Evolutionary conservation across 2,797 vertebrate species (phyloP), one percentile per base, ranked within the genome.

Genomic region (Urophycis tenuis): DNA sequence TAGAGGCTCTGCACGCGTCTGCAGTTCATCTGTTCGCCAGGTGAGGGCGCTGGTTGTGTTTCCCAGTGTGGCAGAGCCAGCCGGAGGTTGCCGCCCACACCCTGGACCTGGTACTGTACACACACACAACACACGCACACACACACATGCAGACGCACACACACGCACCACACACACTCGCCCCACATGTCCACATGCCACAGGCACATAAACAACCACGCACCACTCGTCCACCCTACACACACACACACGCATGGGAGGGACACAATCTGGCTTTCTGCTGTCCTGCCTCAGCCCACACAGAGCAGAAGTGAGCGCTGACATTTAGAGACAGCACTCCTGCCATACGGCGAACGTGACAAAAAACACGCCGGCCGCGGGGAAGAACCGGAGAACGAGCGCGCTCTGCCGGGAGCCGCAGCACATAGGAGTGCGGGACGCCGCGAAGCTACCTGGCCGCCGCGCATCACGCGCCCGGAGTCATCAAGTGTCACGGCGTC

Each of bases 241-340:
- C 45, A 53, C 45, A 30, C 64, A 74, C 71, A 73, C 39, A 85
- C 85, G 81, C 85, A 83, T 81, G 81, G 53, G 78, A 83, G 84
- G 89, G 86, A 89, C 92, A 92, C 92, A 92, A 92, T 92, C 92
- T 93, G 91, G 89, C 92, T 89, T 86, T 87, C 83, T 88, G 83
- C 88, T 84, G 91, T 90, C 88, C 78, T 84, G 89, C 86, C 86
- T 91, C 87, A 83, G 80, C 85, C 75, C 81, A 85, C 86, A 87
- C 84, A 87, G 90, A 89, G 88, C 89, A 91, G 91, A 92, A 89
- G 90, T n/a, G 90, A 76, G 85, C 85, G 85, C 89, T 92, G 88
- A 91, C 91, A 91, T 91, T 91, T 91, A 90, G 88, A 88, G 86
- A 88, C 87, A 90, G 84, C 88, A 85, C 90, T 89, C 85, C 86